phyloP scores from a whole-genome alignment of 2,888 invertebrate species.

The Epiblema foenella region DNA sequence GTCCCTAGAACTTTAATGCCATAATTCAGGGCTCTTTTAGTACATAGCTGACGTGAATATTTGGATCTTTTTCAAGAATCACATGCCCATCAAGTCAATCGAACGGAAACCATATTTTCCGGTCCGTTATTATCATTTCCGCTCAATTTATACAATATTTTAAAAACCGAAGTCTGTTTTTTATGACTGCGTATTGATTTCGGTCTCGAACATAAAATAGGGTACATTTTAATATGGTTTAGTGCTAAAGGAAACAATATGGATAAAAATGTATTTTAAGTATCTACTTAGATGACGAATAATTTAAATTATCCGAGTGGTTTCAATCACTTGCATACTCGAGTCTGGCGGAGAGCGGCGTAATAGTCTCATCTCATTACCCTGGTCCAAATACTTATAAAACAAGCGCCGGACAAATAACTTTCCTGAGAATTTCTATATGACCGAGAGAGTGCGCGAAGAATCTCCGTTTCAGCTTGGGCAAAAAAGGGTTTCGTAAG shows the following conservation, averaged over 20 bases:
- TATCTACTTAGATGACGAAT: too few relatives aligned
- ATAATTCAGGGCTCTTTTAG: background rate
- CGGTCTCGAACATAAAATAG: background rate
- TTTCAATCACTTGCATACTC: too few relatives aligned
- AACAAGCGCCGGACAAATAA: too few relatives aligned
- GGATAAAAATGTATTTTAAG: too few relatives aligned
- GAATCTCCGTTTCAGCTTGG: too few relatives aligned
- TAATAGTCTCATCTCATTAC: too few relatives aligned
- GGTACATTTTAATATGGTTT: background rate
- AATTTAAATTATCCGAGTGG: too few relatives aligned
- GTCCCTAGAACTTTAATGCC: background rate
- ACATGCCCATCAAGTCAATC: slow-evolving; percentile 20
- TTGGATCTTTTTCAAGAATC: slow-evolving; percentile 14
- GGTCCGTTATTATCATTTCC: slow-evolving; percentile 12
- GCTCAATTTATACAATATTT: slow-evolving; percentile 2
- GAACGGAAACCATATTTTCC: slow-evolving; percentile 38
- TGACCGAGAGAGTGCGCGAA: too few relatives aligned
- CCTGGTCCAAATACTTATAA: too few relatives aligned
- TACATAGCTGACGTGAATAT: slow-evolving; percentile 1
- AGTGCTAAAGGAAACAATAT: background rate
- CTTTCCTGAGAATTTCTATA: too few relatives aligned
- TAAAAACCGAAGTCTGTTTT: background rate
- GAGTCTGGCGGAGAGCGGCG: too few relatives aligned
- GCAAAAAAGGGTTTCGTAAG: too few relatives aligned
- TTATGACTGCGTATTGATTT: slow-evolving; percentile 1